Evolutionary conservation across 2,113 vertebrate species (phyloP).

Genomic region (Pogonocichla stellata): DNA sequence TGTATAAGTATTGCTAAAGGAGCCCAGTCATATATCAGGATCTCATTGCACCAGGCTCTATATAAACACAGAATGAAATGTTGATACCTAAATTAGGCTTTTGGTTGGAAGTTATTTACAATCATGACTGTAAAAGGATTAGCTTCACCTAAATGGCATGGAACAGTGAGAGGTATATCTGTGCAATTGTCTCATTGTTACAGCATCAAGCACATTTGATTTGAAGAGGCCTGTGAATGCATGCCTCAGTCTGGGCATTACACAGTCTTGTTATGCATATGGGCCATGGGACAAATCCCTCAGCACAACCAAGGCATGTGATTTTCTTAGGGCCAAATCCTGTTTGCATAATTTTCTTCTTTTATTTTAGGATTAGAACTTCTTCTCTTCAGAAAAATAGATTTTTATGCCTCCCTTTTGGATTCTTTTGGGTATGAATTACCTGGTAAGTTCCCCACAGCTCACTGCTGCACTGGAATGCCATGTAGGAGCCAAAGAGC

Average conservation of each 20-base stretch:
- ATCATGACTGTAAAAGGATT: slow-evolving; percentile 33
- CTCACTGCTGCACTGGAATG: background rate
- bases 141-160: background rate
- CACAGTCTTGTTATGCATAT: background rate
- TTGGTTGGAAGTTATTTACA: slow-evolving; percentile 32
- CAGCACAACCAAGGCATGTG: background rate
- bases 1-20: background rate
- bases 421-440: slow-evolving; percentile 2
- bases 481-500: background rate
- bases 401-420: background rate
- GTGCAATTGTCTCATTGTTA: background rate
- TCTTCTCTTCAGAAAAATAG: background rate
- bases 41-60: background rate
- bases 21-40: background rate
- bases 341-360: slow-evolving; percentile 24
- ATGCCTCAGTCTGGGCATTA: background rate
- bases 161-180: background rate
- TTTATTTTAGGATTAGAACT: slow-evolving; percentile 42
- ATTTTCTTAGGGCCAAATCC: slow-evolving; percentile 19
- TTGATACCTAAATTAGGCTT: slow-evolving; percentile 18
- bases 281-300: background rate
- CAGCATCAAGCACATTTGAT: background rate
- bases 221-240: slow-evolving; percentile 6
- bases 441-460: background rate
- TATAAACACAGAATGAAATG: background rate